Evolutionary conservation across 2,797 vertebrate genomes (phyloP).

Genomic region (Peromyscus melanophrys): DNA sequence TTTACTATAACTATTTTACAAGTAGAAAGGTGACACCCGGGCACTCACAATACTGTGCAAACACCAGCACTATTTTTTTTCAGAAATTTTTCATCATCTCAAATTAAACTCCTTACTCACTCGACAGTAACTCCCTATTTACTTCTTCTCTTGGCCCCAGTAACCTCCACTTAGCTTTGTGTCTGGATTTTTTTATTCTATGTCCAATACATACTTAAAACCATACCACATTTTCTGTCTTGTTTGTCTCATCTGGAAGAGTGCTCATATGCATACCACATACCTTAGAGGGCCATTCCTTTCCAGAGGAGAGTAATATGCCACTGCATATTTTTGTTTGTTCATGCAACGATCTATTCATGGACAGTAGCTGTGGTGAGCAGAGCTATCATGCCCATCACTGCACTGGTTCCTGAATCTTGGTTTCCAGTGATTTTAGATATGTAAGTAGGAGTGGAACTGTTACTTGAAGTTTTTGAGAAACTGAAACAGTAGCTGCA

Average conservation of each 20-base stretch:
- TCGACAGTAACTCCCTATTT: background rate
- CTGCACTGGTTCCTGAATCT: too few species aligned
- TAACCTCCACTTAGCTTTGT: background rate
- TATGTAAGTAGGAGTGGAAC: background rate
- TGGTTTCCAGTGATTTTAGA: background rate
- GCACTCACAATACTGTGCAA: background rate
- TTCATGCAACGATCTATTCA: background rate
- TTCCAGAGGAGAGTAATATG: too few species aligned
- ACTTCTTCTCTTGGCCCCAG: too few species aligned
- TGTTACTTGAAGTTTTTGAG: background rate
- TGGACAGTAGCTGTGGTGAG: too few species aligned
- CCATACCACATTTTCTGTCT: background rate
- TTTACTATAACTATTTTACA: background rate
- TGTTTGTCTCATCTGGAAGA: background rate
- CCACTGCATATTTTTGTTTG: background rate
- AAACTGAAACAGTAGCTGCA: background rate
- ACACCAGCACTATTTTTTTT: background rate
- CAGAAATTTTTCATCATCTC: background rate
- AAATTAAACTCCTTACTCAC: background rate
- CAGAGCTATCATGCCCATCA: accelerated
- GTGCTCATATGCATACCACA: too few species aligned
- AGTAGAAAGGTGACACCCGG: background rate
- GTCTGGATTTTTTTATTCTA: background rate
- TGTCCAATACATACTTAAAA: background rate
- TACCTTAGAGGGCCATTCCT: background rate